Evolutionary conservation across 2,888 invertebrate species (phyloP), one percentile per base, ranked within the genome.

Genomic region (Meta bourneti): DNA sequence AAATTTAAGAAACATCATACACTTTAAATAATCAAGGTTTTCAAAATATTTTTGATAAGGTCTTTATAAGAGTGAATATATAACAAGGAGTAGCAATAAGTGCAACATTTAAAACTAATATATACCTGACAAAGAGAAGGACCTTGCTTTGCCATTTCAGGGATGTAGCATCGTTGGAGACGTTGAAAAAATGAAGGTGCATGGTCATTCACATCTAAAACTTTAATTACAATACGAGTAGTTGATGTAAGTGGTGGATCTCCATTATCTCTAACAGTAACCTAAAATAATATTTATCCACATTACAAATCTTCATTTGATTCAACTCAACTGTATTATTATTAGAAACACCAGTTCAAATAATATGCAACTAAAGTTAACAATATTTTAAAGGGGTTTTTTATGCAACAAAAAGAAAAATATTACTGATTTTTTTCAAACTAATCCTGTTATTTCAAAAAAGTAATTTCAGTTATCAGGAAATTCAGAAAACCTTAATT

Each of bases 141-240:
- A 8, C 92, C 90, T 69, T 88, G 90, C 71, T 89, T 90, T 6
- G 85, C 1, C 77, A 89, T 95, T 95, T 99, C 98, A 0, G 97
- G 96, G 51, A 98, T 96, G 74, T 96, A 95, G 34, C 97, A 97
- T 94, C 96, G 96, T 95, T 98, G 98, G 93, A 97, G 96, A 94
- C 97, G 97, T 93, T 97, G 96, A 74, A 95, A 97, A 95, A 99
- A 99, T 95, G 98, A 98, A 11, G 99, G 99, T 49, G 98, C 98
- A 96, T 99, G 99, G 95, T 99, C 99, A 93, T 96, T 98, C 93
- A 98, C 97, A 95, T 99, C 98, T 94, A 98, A 97, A 34, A 98
- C 97, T 94, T 97, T 97, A 79, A 98, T 97, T 69, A 97, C 96
- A 93, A 98, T 95, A 91, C 96, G 96, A 69, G 97, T 96, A 1